These are phyloP conservation scores for Acromyrmex heyeri DNA, from an alignment of 1,140 invertebrate genomes.

Conservation along the genomic window DNA sequence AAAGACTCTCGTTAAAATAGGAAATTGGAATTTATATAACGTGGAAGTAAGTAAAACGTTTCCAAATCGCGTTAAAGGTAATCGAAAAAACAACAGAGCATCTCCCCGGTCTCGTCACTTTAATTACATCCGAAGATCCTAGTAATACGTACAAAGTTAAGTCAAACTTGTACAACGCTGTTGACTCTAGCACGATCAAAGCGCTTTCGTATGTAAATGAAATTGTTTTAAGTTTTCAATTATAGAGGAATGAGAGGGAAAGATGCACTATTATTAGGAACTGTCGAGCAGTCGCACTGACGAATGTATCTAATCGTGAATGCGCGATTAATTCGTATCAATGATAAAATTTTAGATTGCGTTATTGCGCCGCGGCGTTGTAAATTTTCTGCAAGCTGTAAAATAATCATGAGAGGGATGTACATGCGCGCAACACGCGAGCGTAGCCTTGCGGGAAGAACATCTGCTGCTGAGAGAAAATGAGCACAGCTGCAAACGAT, in stretches of 20 bases:
- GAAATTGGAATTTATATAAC: conserved; percentile 20
- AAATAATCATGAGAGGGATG: conserved; percentile 44
- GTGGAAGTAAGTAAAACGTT: conserved; percentile 32
- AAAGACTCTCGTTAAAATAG: neutral
- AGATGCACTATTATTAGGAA: neutral
- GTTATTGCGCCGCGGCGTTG: neutral
- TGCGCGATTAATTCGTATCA: neutral
- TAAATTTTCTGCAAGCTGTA: conserved; percentile 55
- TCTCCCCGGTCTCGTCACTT: conserved; percentile 28
- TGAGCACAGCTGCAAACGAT: conserved; percentile 77
- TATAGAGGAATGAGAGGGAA: neutral
- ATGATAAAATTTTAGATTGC: neutral
- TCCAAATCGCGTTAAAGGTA: conserved; percentile 17
- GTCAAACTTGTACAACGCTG: conserved; percentile 43
- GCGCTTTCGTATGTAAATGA: conserved; percentile 57
- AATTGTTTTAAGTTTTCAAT: conserved; percentile 49
- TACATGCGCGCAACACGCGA: conserved; percentile 53
- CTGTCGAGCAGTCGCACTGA: no score
- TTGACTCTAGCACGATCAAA: conserved; percentile 52
- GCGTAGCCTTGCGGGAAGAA: conserved; percentile 63
- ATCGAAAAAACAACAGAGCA: conserved; percentile 13
- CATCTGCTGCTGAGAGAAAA: conserved; percentile 77
- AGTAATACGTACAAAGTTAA: conserved; percentile 48
- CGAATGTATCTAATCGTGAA: neutral
- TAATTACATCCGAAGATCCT: conserved; percentile 38